A percentile compares a stretch with the other conserved stretches of the same genome.
These are phyloP conservation scores for Cygnus atratus DNA, from an alignment of 2,113 vertebrate genomes.

Conservation along the genomic window DNA sequence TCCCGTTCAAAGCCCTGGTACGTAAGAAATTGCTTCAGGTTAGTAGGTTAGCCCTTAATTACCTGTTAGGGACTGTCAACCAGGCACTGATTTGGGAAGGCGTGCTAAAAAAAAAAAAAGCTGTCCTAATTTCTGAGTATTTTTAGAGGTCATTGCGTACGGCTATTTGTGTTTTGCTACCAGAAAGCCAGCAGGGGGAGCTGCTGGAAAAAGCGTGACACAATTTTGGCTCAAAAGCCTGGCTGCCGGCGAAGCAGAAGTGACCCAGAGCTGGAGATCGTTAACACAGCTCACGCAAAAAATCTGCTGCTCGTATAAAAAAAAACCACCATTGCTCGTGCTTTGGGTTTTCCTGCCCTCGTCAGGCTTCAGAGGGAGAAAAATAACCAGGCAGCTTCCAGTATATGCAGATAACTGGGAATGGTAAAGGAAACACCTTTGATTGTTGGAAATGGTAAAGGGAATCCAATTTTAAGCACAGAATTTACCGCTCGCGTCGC, in stretches of 20 bases:
- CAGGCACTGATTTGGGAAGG: not conserved
- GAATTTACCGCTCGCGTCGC: not conserved
- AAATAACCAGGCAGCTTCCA: not conserved
- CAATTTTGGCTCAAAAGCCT: not conserved
- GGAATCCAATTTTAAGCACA: not conserved
- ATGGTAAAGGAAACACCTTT: not conserved
- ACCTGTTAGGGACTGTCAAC: not conserved
- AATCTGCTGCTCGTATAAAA: not conserved
- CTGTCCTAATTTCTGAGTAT: not conserved
- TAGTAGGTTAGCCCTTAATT: not conserved
- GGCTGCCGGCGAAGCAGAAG: not conserved
- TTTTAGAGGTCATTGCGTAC: not conserved
- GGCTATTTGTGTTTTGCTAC: not conserved
- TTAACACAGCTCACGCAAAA: not conserved
- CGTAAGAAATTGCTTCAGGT: rapidly evolving
- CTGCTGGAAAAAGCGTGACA: not conserved
- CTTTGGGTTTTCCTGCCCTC: not conserved
- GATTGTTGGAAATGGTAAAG: not conserved
- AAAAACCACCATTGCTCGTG: not conserved
- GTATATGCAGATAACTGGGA: not conserved
- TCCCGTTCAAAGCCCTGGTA: not conserved
- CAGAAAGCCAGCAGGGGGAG: not conserved
- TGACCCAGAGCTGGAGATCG: not conserved
- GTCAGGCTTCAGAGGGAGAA: not conserved
- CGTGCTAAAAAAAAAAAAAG: not conserved